phyloP scores from a whole-genome alignment of 2,113 vertebrate species.

The Callorhinus ursinus region DNA sequence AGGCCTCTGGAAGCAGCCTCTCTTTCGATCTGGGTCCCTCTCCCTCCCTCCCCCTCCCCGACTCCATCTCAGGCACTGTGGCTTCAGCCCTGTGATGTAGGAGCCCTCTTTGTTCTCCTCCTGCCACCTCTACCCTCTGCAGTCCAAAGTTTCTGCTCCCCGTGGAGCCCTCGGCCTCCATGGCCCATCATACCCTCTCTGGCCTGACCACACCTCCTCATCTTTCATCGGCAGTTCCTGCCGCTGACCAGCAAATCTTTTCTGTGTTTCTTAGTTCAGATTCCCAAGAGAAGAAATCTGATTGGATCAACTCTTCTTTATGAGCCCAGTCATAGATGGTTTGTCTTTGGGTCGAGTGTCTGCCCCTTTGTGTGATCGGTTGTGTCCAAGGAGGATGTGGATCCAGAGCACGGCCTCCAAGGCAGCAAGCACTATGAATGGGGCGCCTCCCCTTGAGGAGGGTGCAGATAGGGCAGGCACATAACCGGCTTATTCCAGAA shows the following conservation, averaged over 20 bases:
- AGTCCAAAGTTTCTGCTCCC: background rate
- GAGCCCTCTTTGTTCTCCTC: background rate
- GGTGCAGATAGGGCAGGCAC: background rate
- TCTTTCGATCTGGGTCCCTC: background rate
- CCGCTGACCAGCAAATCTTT: background rate
- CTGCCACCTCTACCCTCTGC: background rate
- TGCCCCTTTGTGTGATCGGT: background rate
- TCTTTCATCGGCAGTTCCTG: background rate
- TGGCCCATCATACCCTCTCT: background rate
- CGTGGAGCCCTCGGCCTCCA: too few species aligned
- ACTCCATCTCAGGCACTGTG: background rate
- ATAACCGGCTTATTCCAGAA: background rate
- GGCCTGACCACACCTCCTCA: background rate
- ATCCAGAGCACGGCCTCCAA: background rate
- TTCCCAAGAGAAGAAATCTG: slow-evolving; percentile 30
- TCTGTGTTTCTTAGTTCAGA: slow-evolving; percentile 18
- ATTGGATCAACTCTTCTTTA: slow-evolving; percentile 12
- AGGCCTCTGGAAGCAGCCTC: background rate
- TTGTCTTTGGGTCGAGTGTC: background rate
- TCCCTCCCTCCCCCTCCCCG: fast-evolving
- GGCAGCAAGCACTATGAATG: background rate
- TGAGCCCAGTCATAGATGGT: background rate
- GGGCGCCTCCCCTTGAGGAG: background rate
- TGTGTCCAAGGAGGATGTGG: background rate
- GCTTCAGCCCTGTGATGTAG: background rate